A percentile compares a stretch with the other conserved stretches of the same genome.
Conservation (phyloP, 2,797 vertebrate genomes). For the Parauchenoglanis ngamensis region DNA sequence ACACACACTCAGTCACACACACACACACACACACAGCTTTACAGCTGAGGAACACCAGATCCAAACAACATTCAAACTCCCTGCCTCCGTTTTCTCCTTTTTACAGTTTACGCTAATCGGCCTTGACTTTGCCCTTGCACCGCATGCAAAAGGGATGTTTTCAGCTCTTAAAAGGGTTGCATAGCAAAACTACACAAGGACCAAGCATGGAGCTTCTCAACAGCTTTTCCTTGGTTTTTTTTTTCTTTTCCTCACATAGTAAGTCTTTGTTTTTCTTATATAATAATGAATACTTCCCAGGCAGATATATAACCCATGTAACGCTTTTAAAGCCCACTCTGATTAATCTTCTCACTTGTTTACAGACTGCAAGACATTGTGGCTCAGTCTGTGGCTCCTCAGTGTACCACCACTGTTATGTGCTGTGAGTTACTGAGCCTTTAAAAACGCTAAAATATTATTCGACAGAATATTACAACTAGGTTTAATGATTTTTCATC, state of each 20-base stretch:
- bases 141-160: conserved; percentile 53
- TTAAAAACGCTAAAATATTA: not conserved
- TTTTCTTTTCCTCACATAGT: not conserved
- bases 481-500: not conserved
- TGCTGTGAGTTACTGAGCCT: not conserved
- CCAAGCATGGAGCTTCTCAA: not conserved
- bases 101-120: conserved; percentile 47
- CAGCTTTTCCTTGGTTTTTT: not conserved
- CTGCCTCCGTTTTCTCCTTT: not conserved
- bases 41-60: conserved; percentile 51
- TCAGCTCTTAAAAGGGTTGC: conserved; percentile 52
- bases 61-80: conserved; percentile 43
- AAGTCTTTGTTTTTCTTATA: conserved; percentile 23
- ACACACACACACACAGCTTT: conserved; percentile 33
- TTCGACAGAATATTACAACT: not conserved
- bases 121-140: conserved; percentile 31
- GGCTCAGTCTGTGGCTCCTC: not conserved
- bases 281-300: not conserved
- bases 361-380: not conserved
- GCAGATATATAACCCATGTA: conserved; percentile 2
- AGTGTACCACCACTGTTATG: not conserved
- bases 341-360: not conserved
- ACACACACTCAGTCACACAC: conserved; percentile 3
- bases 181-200: conserved; percentile 44
- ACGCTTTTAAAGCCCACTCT: not conserved